Percentiles rank a stretch among this genome's conserved stretches.
Conservation (phyloP, 2,888 invertebrate genomes). For the Nomada flava region DNA sequence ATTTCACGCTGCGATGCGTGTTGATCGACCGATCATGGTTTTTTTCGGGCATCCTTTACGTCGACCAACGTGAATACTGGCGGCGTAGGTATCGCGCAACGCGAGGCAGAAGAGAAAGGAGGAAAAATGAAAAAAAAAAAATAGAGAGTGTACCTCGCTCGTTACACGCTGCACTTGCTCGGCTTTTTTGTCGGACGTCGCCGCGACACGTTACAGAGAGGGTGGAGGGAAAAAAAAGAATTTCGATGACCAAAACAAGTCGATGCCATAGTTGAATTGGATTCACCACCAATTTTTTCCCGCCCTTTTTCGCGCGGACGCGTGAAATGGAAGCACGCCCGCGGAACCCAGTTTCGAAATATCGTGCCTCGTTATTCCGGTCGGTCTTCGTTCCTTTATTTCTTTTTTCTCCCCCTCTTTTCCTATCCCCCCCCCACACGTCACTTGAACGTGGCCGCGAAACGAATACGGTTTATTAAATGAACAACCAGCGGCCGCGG, state of each 20-base stretch:
- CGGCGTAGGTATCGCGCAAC: constrained; percentile 23
- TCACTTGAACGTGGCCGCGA: constrained; percentile 11
- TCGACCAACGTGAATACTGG: background rate
- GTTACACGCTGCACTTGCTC: constrained; percentile 58
- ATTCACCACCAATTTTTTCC: constrained; percentile 19
- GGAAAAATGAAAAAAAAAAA: constrained; percentile 8
- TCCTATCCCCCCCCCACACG: background rate
- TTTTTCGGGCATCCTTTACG: background rate
- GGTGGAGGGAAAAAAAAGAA: constrained; percentile 34
- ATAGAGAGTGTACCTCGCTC: constrained; percentile 46
- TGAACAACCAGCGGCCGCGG: constrained; percentile 23
- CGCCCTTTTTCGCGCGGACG: constrained; percentile 23
- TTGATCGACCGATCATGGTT: constrained; percentile 34
- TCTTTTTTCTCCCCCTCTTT: background rate
- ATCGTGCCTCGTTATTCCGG: constrained; percentile 48
- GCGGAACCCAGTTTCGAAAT: constrained; percentile 47
- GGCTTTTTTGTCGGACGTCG: constrained; percentile 56
- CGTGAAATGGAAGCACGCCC: constrained; percentile 44
- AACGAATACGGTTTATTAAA: constrained; percentile 53
- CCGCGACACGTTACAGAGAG: constrained; percentile 38
- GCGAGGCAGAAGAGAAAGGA: constrained; percentile 31
- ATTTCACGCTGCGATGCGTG: constrained; percentile 55
- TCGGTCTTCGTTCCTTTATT: background rate
- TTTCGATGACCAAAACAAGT: constrained; percentile 58
- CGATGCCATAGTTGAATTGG: constrained; percentile 52